Conservation (phyloP, 2,888 invertebrate genomes). For the Euplagia quadripunctaria region DNA sequence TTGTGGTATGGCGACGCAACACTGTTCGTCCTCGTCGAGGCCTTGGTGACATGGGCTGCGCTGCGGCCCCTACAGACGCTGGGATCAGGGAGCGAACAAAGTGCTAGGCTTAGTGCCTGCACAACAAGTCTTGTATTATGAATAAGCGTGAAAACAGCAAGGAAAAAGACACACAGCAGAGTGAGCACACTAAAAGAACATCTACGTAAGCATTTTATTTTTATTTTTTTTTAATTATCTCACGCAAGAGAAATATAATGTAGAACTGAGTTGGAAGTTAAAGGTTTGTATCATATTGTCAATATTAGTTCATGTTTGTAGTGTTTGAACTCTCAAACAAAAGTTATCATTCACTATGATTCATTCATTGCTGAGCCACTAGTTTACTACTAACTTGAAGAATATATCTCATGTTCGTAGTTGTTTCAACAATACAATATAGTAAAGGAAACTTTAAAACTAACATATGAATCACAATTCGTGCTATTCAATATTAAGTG, state of each 20-base stretch:
- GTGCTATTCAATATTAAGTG: neutral
- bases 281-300: slow-evolving; percentile 2
- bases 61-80: slow-evolving; percentile 75
- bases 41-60: slow-evolving; percentile 85
- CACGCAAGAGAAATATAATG: slow-evolving; percentile 15
- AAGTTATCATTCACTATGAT: neutral
- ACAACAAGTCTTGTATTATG: slow-evolving; percentile 82
- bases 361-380: neutral
- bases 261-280: neutral
- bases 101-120: slow-evolving; percentile 83
- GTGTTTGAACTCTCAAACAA: neutral
- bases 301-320: neutral
- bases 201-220: slow-evolving; percentile 76
- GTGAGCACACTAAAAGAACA: slow-evolving; percentile 82
- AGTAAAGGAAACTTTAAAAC: neutral
- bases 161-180: slow-evolving; percentile 85
- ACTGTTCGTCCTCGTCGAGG: slow-evolving; percentile 66
- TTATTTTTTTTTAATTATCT: slow-evolving; percentile 11
- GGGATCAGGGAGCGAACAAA: slow-evolving; percentile 82
- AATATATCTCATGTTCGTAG: neutral
- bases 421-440: neutral
- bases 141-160: slow-evolving; percentile 85
- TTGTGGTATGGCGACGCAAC: slow-evolving; percentile 77
- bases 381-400: neutral
- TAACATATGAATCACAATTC: neutral